A percentile compares a stretch with the other conserved stretches of the same genome.
Conservation (phyloP, 2,113 vertebrate species). For the Cisticola juncidis region DNA sequence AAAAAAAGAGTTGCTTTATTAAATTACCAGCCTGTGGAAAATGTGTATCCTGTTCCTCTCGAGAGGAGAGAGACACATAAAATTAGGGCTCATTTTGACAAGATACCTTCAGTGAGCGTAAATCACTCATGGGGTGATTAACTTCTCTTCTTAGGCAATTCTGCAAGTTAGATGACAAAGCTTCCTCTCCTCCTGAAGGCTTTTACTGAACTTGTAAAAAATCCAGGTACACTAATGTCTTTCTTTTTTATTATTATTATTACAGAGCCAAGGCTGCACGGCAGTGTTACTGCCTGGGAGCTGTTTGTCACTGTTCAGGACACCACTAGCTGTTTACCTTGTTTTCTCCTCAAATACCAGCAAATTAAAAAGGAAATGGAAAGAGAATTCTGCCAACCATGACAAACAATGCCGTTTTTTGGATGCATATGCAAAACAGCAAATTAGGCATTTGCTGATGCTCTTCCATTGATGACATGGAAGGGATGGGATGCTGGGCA, state of each 20-base stretch:
- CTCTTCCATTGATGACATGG: neutral
- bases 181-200: neutral
- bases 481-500: neutral
- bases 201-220: neutral
- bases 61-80: neutral
- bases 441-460: neutral
- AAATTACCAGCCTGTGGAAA: conserved; percentile 28
- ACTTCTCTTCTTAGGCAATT: neutral
- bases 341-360: neutral
- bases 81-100: neutral
- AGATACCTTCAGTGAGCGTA: neutral
- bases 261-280: neutral
- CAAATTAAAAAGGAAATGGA: neutral
- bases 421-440: neutral
- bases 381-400: neutral
- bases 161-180: neutral
- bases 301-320: neutral
- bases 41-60: neutral
- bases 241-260: neutral
- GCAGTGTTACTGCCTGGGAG: neutral
- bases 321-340: neutral
- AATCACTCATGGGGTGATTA: neutral
- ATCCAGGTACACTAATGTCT: neutral
- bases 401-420: neutral
- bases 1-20: neutral